Evolutionary conservation across 2,888 invertebrate genomes (phyloP), one percentile per base, ranked within the genome.

Genomic region (Microplitis manilae): DNA sequence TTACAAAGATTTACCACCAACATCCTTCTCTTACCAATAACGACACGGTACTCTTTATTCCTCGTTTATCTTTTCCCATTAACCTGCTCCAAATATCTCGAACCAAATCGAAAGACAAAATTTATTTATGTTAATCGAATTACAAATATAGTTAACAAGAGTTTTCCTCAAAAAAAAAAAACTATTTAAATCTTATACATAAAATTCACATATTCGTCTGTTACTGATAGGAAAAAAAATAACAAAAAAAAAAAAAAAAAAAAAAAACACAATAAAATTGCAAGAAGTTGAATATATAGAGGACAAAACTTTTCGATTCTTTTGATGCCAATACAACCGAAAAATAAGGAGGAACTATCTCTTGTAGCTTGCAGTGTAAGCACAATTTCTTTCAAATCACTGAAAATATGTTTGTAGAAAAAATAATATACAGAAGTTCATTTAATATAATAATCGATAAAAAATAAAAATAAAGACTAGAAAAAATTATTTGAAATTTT

Each of bases 351-450:
- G 17, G 13, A 50, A 50, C 17, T 50, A n/a, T 39, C 15, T 68
- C 41, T 70, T 41, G 38, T 60, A 20, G 59, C 60, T 41, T 62
- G 64, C 38, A n/a, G 78, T 73, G 70, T 69, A 79, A 82, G 79
- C 69, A 73, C 68, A 76, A 83, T 81, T 80, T 84, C 79, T 81
- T 83, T 69, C 40, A 76, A 81, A 77, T 80, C 80, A 77, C 6
- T 60, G 6, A 39, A 39, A 9, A 17, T 60, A 17, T 69, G 15
- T 68, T 68, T 39, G 17, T 8, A 62, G n/a, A 15, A 62, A 62
- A 15, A 62, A 17, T 20, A 62, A 15, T 20, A 15, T 6, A 20
- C 5, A 62, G 15, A 62, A 20, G 5, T 62, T 30, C 13, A 39
- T 38, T 38, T 67, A n/a, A 38, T 38, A 5, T 38, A 67, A 38